Evolutionary conservation across 2,888 invertebrate species (phyloP), one percentile per base, ranked within the genome.

Genomic region (Clunio marinus): DNA sequence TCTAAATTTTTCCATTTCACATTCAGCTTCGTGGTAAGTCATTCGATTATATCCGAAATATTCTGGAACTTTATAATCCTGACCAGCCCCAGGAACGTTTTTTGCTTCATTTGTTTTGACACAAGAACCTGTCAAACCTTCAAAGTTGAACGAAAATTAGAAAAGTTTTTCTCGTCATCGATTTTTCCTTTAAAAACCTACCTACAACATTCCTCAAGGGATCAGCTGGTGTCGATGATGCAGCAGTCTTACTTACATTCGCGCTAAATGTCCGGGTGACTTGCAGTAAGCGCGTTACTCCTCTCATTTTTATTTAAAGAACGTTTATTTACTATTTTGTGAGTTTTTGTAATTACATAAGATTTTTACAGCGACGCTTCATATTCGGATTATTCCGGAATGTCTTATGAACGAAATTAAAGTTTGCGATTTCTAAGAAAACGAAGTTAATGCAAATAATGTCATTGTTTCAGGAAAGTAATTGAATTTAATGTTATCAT

Each of bases 41-140:
- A 82, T 85, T 51, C 82, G 83, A 74, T 91, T 84, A 74, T 91
- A 93, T 72, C 86, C 86, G 74, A 86, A 94, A 76, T 94, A 95
- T 80, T 94, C 93, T 0, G 93, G 91, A 70, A 91, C 91, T 80
- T 93, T 92, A 76, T 93, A 94, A 1, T 84, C 83, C 28, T 51
- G 32, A 2, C 66, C 66, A 5, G 66, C 35, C 22, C 66, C 66
- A 24, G 22, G 25, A 5, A 66, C 66, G n/a, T 22, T 20, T 8
- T 66, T 66, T 1, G 22, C 25, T 13, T 66, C 66, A 20, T 66
- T 66, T 2, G 45, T 10, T 35, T 32, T 27, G 2, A 55, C 35
- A 28, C 27, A 15, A 15, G 17, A 24, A 2, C 5, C 10, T 1
- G 22, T 32, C 2, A 66, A 46, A 24, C 66, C 66, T 66, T 22